Evolutionary conservation across 2,888 invertebrate genomes (phyloP).

Genomic region (Platycheirus albimanus): DNA sequence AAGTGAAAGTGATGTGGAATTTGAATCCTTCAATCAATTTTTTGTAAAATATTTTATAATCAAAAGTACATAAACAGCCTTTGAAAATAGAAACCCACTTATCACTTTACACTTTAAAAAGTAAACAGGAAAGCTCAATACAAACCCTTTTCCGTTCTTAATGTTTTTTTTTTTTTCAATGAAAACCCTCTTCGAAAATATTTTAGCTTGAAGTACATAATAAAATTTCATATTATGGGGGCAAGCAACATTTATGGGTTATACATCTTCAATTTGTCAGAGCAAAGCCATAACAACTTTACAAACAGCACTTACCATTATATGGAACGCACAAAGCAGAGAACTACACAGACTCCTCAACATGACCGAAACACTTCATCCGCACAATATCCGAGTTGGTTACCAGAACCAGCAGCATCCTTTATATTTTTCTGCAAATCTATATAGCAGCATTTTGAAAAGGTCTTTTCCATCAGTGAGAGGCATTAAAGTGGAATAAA

Average conservation of each 20-base stretch:
- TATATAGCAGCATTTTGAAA: not conserved
- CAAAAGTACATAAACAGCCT: too few relatives aligned
- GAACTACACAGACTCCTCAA: not conserved
- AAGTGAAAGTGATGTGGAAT: too few relatives aligned
- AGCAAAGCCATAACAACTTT: conserved; percentile 22
- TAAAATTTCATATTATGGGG: not conserved
- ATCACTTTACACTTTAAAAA: too few relatives aligned
- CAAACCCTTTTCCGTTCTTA: too few relatives aligned
- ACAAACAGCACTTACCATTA: conserved; percentile 29
- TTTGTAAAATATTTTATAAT: too few relatives aligned
- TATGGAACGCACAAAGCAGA: not conserved
- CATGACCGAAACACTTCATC: conserved; percentile 28
- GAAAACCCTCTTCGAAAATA: not conserved
- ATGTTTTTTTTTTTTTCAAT: conserved; percentile 1
- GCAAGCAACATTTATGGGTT: conserved; percentile 5
- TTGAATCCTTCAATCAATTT: too few relatives aligned
- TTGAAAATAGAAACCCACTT: too few relatives aligned
- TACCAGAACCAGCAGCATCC: conserved; percentile 1
- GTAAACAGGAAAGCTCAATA: too few relatives aligned
- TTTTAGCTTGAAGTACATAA: conserved; percentile 4
- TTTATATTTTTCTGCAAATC: not conserved
- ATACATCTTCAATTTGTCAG: conserved; percentile 1
- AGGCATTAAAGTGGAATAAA: conserved; percentile 25
- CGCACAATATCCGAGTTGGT: conserved; percentile 10
- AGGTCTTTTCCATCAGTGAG: conserved; percentile 5